These are phyloP conservation scores for Sarotherodon lohbergeri DNA, from an alignment of 2,113 vertebrate species.

Conservation along the genomic window DNA sequence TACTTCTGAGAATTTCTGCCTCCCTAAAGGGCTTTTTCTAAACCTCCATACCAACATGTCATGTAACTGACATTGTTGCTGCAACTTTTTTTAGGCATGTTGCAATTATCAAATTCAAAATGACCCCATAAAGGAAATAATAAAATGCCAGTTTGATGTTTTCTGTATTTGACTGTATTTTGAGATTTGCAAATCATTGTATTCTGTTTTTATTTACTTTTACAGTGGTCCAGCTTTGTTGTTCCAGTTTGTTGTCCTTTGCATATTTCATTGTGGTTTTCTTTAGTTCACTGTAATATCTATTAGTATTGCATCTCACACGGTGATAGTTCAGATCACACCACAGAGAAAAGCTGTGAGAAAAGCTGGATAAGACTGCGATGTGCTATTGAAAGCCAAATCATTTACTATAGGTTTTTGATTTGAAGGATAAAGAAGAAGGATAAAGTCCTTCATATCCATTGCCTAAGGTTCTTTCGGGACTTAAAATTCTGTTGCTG, in stretches of 20 bases:
- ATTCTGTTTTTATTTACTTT: background rate
- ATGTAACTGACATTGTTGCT: background rate
- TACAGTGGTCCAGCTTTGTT: background rate
- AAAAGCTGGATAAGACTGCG: background rate
- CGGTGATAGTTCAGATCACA: background rate
- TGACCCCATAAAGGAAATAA: background rate
- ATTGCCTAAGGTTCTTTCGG: accelerated
- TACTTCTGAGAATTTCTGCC: background rate
- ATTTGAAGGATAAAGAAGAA: background rate
- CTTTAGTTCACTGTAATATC: background rate
- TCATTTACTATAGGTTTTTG: background rate
- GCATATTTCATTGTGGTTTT: background rate
- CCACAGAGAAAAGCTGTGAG: background rate
- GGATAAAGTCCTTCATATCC: background rate
- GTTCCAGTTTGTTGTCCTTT: background rate
- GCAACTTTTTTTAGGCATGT: background rate
- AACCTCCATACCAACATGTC: background rate
- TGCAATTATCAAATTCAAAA: accelerated
- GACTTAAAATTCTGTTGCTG: background rate
- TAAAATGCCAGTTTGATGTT: background rate
- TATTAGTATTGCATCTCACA: background rate
- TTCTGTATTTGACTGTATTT: background rate
- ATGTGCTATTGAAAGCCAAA: background rate
- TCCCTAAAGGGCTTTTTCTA: background rate
- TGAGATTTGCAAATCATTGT: background rate